These are phyloP conservation scores for Tursiops truncatus DNA, from an alignment of 2,113 vertebrate species.

Conservation along the genomic window DNA sequence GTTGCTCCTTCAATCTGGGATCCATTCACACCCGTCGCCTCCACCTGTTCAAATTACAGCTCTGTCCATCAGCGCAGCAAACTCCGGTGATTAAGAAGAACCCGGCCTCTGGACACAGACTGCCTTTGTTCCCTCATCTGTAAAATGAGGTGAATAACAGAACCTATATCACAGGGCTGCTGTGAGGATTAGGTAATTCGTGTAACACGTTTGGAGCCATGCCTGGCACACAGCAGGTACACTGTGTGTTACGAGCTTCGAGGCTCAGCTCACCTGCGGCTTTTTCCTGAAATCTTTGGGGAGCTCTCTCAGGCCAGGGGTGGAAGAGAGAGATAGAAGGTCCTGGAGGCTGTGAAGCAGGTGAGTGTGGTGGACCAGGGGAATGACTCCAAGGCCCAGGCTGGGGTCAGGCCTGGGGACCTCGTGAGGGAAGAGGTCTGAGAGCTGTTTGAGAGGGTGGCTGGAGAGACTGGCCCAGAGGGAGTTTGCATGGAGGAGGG, in stretches of 20 bases:
- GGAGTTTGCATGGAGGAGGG: not conserved
- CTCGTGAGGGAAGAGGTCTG: not conserved
- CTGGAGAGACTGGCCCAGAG: not conserved
- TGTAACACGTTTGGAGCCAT: not conserved
- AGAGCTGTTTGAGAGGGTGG: not conserved
- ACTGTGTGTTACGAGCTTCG: not conserved
- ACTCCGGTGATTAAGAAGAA: not conserved
- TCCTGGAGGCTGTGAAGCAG: not conserved
- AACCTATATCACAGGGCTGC: not conserved
- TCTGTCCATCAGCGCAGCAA: not conserved
- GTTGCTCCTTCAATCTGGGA: not conserved
- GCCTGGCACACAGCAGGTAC: not conserved
- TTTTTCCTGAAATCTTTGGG: not conserved
- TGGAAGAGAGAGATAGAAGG: not conserved
- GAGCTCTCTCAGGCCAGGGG: not conserved
- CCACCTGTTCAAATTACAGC: not conserved
- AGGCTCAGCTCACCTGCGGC: not conserved
- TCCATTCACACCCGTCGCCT: not conserved
- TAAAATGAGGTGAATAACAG: not conserved
- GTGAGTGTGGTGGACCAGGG: too few species aligned
- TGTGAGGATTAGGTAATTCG: not conserved
- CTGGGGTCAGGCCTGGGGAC: not conserved
- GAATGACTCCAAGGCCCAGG: not conserved
- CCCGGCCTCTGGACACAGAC: not conserved
- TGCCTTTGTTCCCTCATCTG: not conserved